Percentiles rank a stretch among this genome's conserved stretches.
phyloP scores from a whole-genome alignment of 2,797 vertebrate species.

The Schizothorax lantsangensis region DNA sequence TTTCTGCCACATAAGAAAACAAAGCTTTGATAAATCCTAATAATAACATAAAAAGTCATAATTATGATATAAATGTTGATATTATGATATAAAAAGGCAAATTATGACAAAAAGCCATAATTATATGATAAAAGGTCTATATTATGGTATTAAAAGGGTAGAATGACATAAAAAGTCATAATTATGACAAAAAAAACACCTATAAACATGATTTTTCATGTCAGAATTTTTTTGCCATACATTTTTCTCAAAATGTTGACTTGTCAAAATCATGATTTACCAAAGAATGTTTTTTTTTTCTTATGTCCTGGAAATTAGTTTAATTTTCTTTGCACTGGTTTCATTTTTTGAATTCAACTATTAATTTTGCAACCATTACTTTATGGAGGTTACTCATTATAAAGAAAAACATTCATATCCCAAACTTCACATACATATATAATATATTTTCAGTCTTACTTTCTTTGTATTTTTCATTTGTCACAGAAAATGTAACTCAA shows the following conservation, averaged over 20 bases:
- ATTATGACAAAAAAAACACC: no score
- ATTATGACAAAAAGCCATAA: no score
- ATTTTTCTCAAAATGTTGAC: no score
- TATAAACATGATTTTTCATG: no score
- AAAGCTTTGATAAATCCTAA: neutral
- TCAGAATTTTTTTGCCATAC: no score
- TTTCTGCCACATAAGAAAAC: neutral
- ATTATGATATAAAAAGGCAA: neutral
- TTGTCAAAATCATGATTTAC: no score
- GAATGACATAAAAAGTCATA: no score
- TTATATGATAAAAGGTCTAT: no score
- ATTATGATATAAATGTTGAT: neutral
- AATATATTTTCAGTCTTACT: neutral
- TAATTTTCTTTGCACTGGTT: neutral
- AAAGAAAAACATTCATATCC: neutral
- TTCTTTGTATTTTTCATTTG: neutral
- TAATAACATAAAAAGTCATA: neutral
- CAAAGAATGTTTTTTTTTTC: no score
- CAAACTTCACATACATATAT: neutral
- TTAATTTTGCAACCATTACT: neutral
- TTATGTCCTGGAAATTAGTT: no score
- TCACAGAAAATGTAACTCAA: neutral
- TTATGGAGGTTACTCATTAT: neutral
- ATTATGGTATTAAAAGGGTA: no score
- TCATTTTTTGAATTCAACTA: neutral